Base-by-base conservation (phyloP, 2,888 invertebrate species). In the Brachylomia viminalis region DNA sequence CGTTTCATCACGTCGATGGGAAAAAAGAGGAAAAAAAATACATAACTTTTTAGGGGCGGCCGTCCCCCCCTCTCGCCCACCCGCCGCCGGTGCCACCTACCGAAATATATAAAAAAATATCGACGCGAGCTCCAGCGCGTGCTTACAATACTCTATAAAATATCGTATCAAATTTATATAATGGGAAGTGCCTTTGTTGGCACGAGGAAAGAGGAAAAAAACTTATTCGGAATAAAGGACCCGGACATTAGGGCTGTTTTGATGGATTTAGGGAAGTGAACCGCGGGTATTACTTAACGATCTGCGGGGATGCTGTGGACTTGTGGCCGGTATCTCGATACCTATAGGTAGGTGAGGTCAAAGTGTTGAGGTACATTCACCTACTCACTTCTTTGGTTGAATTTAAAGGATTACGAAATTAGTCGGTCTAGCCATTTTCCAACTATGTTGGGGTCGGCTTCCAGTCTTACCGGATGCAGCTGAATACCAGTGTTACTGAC, bases 21-120 rank as follows among this genome's bases (percentile, higher is more conserved):
- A 95, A 96, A 96, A 96, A 96, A 95, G 95, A 94, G 94, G 94
- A 94, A 95, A 96, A 95, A 95, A 96, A 96, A 96, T 96, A 96
- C 94, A 96, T 96, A 95, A 96, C 96, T 96, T 96, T 96, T 96
- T 96, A 96, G 96, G 96, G 95, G 96, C 93, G 92, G 93, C 90
- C 91, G 85, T 90, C 92, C 92, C 91, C 92, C 91, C 91, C 86
- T 88, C 87, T 64, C 79, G 69, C 79, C 83, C 84, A 77, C 87
- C 83, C 85, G 83, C 84, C 80, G 83, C 90, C 91, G 87, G 85
- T 85, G 88, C 87, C 90, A 89, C 91, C 91, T 90, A 92, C 91
- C 90, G 90, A 89, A 89, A 90, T 91, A 92, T 88, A 90, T 89
- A 91, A 91, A 94, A 94, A 94, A 94, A 95, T 93, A 93, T 93